Base-by-base conservation (phyloP, 2,888 invertebrate species). In the Drosophila lutescens region DNA sequence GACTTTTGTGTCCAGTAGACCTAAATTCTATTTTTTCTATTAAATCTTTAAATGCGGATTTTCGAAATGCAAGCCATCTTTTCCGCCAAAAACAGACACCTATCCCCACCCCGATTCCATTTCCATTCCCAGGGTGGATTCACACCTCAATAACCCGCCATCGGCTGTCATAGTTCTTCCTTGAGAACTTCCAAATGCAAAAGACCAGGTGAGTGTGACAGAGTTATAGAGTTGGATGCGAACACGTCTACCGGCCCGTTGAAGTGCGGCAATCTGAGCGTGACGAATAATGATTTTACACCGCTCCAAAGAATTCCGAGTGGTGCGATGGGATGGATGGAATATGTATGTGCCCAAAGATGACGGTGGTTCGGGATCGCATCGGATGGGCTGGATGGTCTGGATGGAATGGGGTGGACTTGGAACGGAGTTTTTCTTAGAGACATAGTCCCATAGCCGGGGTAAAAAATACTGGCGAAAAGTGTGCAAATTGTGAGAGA, bases 241-340 rank as follows among this genome's bases (percentile, higher is more conserved):
- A 65, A 26, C 66, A 67, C 54, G 68, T 66, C 38, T 54, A 54
- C 62, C 40, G 34, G 62, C 17, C 32, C 66, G 51, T 34, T 44
- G 51, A 53, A 32, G 68, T 44, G 40, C 20, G 34, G 23, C 40
- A 46, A 59, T 46, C 44, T 47, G 51, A 59, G 70, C 70, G 70
- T 60, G 70, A 70, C 70, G 59, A 69, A 69, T 68, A 69, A 57
- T 58, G 70, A 68, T 68, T 68, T 58, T 59, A 68, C 66, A 56
- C 49, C 46, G 55, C 68, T 67, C 20, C 47, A 12, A 40, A 40
- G 65, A 51, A 41, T 38, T 47, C 20, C 15, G 51, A 23, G 41
- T 13, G 41, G 9, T 23, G 44, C n/a, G n/a, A n/a, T 26, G 46
- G n/a, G 12, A 32, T 47, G n/a, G 12, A 32, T 47, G 47, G 47